phyloP scores from a whole-genome alignment of 2,888 invertebrate genomes.

The Glaucopsyche alexis region DNA sequence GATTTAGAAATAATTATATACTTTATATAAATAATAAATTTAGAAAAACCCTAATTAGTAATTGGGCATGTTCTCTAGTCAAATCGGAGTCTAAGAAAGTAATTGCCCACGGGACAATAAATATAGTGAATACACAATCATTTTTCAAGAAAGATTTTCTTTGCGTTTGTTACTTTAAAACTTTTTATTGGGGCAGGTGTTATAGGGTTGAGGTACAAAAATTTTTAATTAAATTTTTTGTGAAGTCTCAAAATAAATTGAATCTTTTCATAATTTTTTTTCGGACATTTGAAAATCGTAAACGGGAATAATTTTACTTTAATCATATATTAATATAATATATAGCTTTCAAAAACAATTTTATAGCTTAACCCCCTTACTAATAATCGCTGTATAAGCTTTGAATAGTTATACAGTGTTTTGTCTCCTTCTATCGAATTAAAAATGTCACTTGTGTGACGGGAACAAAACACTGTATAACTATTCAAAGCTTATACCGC shows the following conservation, averaged over 20 bases:
- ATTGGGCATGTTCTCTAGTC: constrained; percentile 60
- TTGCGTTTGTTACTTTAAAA: constrained; percentile 68
- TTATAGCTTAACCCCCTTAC: too few relatives aligned
- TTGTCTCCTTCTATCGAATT: too few relatives aligned
- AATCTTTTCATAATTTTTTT: not conserved
- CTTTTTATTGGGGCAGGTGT: constrained; percentile 64
- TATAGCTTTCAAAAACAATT: not conserved
- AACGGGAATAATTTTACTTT: too few relatives aligned
- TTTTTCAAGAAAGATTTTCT: constrained; percentile 64
- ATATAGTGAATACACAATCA: constrained; percentile 57
- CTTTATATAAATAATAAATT: too few relatives aligned
- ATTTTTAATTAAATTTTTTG: constrained; percentile 23
- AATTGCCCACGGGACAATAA: constrained; percentile 70
- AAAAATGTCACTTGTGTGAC: too few relatives aligned
- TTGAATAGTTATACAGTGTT: too few relatives aligned
- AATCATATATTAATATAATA: too few relatives aligned
- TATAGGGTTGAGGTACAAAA: constrained; percentile 34
- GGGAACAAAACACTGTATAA: too few relatives aligned
- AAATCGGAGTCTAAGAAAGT: constrained; percentile 68
- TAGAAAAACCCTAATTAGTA: constrained; percentile 68
- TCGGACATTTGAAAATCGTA: not conserved
- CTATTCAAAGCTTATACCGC: too few relatives aligned
- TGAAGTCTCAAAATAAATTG: not conserved
- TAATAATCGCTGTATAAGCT: too few relatives aligned
- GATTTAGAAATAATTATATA: constrained; percentile 65